Percentiles rank a stretch among this genome's conserved stretches.
These are phyloP conservation scores for Conomelus anceps DNA, from an alignment of 2,888 invertebrate genomes.

Conservation along the genomic window DNA sequence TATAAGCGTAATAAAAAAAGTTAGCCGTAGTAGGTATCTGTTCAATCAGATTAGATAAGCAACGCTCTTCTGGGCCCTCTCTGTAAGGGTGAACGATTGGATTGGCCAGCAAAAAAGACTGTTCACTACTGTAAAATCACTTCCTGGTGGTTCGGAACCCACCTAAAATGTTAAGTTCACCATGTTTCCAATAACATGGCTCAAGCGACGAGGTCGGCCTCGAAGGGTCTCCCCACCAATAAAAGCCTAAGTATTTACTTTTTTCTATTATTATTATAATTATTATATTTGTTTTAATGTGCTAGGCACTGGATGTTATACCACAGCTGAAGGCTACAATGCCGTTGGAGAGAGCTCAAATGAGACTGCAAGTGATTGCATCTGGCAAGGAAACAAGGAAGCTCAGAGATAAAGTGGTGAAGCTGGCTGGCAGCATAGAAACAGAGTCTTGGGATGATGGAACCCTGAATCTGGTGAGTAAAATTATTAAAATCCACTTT, in stretches of 20 bases:
- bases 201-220: too few species aligned
- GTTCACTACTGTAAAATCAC: too few species aligned
- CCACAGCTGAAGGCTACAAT: constrained; percentile 74
- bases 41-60: too few species aligned
- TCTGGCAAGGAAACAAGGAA: constrained; percentile 78
- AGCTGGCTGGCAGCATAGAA: constrained; percentile 70
- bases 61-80: too few species aligned
- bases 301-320: constrained; percentile 71
- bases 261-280: neutral
- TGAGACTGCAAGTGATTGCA: constrained; percentile 77
- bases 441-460: constrained; percentile 78
- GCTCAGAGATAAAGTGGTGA: constrained; percentile 70
- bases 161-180: too few species aligned
- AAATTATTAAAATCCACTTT: constrained; percentile 20
- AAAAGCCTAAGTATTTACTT: neutral
- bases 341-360: constrained; percentile 89
- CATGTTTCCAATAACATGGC: too few species aligned
- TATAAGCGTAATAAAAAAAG: too few species aligned
- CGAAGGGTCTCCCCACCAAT: too few species aligned
- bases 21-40: too few species aligned
- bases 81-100: too few species aligned
- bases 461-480: constrained; percentile 72
- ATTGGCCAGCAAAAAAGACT: too few species aligned
- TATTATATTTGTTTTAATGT: neutral
- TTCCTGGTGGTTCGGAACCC: too few species aligned